Evolutionary conservation across 2,888 invertebrate genomes (phyloP).

Genomic region (Dryococelus australis): DNA sequence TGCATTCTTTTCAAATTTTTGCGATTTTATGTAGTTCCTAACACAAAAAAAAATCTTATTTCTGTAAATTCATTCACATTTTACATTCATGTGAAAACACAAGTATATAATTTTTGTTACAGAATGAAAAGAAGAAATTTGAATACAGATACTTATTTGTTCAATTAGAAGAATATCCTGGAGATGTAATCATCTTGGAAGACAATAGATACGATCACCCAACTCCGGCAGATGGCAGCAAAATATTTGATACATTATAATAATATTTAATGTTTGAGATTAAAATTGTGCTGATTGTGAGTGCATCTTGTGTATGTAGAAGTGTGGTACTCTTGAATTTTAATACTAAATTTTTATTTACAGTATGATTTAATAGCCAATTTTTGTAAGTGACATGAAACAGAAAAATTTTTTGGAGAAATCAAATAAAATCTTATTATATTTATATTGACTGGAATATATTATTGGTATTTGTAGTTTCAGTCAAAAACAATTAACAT

Average conservation of each 20-base stretch:
- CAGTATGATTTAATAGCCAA: background rate
- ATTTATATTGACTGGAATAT: background rate
- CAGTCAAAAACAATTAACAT: background rate
- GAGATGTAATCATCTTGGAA: slow-evolving; percentile 78
- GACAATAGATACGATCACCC: slow-evolving; percentile 67
- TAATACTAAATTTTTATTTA: background rate
- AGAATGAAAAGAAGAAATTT: slow-evolving; percentile 79
- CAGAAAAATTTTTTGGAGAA: background rate
- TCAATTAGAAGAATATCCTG: slow-evolving; percentile 79
- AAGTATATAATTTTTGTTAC: slow-evolving; percentile 54
- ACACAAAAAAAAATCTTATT: too few relatives aligned
- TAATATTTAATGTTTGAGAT: background rate
- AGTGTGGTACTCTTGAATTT: background rate
- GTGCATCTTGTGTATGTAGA: background rate
- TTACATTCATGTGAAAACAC: background rate
- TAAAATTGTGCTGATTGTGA: background rate
- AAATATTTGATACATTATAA: slow-evolving; percentile 29
- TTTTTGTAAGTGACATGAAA: too few relatives aligned
- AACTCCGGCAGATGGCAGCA: background rate
- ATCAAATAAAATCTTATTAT: background rate
- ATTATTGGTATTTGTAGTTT: background rate
- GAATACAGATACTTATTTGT: slow-evolving; percentile 85
- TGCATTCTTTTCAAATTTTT: too few relatives aligned
- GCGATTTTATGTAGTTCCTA: too few relatives aligned
- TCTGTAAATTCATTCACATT: too few relatives aligned